These are phyloP conservation scores for Idaea straminata DNA, from an alignment of 2,888 invertebrate genomes.

Conservation along the genomic window DNA sequence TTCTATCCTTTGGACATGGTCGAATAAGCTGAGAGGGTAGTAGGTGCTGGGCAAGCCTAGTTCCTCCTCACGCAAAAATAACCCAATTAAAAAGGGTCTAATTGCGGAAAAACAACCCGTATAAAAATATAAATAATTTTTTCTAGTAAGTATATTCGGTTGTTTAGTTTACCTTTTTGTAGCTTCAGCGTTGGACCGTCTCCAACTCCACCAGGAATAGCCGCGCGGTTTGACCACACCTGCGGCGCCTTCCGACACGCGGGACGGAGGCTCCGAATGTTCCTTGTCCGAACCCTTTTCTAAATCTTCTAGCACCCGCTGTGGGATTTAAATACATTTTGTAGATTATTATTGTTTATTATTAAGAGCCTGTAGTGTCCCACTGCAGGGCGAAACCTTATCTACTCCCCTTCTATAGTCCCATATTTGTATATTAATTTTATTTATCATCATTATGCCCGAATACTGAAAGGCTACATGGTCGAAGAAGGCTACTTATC, in stretches of 20 bases:
- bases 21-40: no score
- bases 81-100: no score
- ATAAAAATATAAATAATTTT: constrained; percentile 32
- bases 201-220: constrained; percentile 86
- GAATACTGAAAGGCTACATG: no score
- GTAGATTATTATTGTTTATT: not conserved
- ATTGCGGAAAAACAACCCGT: not conserved
- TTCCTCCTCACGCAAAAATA: no score
- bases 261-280: constrained; percentile 24
- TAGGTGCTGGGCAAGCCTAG: no score
- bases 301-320: constrained; percentile 67
- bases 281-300: constrained; percentile 65
- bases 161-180: constrained; percentile 18
- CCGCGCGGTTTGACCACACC: constrained; percentile 67
- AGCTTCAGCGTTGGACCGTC: constrained; percentile 73
- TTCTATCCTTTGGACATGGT: no score
- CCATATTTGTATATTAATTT: no score
- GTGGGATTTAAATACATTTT: constrained; percentile 12
- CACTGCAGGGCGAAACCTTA: no score
- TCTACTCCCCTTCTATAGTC: no score
- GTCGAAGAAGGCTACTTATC: no score
- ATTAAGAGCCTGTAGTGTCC: no score
- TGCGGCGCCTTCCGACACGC: constrained; percentile 35
- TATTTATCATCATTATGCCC: no score
- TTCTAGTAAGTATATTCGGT: not conserved